Evolutionary conservation across 1,140 invertebrate genomes (phyloP), one percentile per base, ranked within the genome.

Genomic region (Helicorthomorpha holstii): DNA sequence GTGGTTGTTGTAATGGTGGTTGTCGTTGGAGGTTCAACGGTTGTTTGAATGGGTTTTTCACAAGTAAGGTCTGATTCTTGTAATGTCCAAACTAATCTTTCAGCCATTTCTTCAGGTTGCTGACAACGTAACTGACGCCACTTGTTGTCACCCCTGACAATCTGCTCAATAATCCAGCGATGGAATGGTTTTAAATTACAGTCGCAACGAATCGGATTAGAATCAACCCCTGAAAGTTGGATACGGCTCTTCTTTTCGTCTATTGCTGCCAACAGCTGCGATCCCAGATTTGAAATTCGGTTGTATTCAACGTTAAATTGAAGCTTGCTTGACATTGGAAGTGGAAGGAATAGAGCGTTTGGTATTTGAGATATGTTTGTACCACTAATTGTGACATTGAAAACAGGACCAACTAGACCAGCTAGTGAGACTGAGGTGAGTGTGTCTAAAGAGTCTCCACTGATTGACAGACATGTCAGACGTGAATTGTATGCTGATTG

Each of bases 321-420:
- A 19, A 92, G 77, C 51, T 78, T 75, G 0, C 83, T 85, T 2
- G 87, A 92, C 59, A 85, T 75, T 1, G 89, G 89, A n/a, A 93
- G 75, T 0, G 87, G 84, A 59, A 90, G 86, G 48, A 93, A 76
- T 22, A 92, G 61, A 1, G 85, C 79, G 3, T 83, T 79, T 2
- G 85, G 84, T 53, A 92, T 69, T 0, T 73, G 69, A 26, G 75
- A 76, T 1, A 92, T 62, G 1, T 83, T 87, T 1, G 87, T 90
- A 60, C 90, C 85, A 16, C 76, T 74, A 12, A 93, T 64, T 47
- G 77, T 73, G 14, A 93, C 75, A 1, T 70, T 71, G n/a, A 92
- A 72, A 10, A 74, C 63, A 16, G 73, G 73, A 26, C 73, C 77
- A 57, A 85, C 81, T 1, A 92, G 69, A 1, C 86, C 85, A 1